Percentiles rank a stretch among this genome's conserved stretches.
These are phyloP conservation scores for Cosmia pyralina DNA, from an alignment of 2,888 invertebrate genomes.

Conservation along the genomic window DNA sequence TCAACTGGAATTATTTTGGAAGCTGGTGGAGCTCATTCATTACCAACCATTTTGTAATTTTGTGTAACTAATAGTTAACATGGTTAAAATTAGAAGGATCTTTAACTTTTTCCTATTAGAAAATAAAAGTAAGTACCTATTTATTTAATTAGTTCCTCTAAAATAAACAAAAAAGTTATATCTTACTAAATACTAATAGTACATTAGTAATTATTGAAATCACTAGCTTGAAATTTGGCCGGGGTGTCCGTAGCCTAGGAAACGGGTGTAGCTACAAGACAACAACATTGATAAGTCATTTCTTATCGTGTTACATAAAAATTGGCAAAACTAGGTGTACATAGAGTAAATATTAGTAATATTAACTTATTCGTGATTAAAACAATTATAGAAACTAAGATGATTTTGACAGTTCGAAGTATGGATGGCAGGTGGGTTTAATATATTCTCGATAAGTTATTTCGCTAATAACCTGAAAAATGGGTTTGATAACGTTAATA, in stretches of 20 bases:
- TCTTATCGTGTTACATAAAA: conserved; percentile 84
- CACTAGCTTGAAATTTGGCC: conserved; percentile 73
- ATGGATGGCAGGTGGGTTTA: conserved; percentile 87
- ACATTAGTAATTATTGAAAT: conserved; percentile 48
- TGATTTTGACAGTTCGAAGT: conserved; percentile 85
- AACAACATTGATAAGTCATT: conserved; percentile 86
- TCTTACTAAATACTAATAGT: conserved; percentile 27
- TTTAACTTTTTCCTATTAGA: background rate
- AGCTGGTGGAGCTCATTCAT: background rate
- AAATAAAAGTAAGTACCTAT: background rate
- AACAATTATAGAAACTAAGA: conserved; percentile 68
- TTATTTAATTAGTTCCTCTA: no score
- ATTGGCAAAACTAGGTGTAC: conserved; percentile 60
- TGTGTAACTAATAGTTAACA: background rate
- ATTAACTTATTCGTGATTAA: conserved; percentile 50
- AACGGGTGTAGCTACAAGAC: conserved; percentile 89
- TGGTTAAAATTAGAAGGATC: background rate
- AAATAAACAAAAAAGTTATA: background rate
- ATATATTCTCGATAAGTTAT: conserved; percentile 63
- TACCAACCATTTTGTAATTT: background rate
- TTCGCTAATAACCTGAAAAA: conserved; percentile 53
- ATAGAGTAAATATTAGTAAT: conserved; percentile 50
- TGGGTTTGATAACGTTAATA: conserved; percentile 51
- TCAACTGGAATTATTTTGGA: background rate
- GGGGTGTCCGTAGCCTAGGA: conserved; percentile 88